Evolutionary conservation across 2,797 vertebrate species (phyloP).

Genomic region (Chaetodon trifasciatus): DNA sequence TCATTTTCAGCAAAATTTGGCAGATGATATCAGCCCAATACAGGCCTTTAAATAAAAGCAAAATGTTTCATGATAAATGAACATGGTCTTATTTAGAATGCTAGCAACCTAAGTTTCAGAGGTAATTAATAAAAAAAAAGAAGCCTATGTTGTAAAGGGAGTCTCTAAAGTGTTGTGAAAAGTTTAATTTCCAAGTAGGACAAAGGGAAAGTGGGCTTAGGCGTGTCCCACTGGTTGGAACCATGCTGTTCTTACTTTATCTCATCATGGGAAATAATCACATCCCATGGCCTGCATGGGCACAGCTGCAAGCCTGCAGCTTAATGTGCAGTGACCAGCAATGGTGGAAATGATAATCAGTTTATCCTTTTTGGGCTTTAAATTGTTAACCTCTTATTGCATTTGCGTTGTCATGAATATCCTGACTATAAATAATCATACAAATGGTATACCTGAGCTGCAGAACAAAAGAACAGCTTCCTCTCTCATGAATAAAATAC

Average conservation of each 20-base stretch:
- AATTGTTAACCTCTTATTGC: slow-evolving; percentile 43
- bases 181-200: slow-evolving; percentile 81
- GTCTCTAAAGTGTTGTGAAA: slow-evolving; percentile 76
- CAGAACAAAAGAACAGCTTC: slow-evolving; percentile 14
- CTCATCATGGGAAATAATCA: slow-evolving; percentile 73
- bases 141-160: slow-evolving; percentile 66
- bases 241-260: slow-evolving; percentile 68
- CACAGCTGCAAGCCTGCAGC: slow-evolving; percentile 40
- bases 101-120: slow-evolving; percentile 68
- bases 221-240: slow-evolving; percentile 64
- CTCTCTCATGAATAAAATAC: slow-evolving; percentile 62
- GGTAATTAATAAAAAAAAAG: slow-evolving; percentile 81
- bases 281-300: slow-evolving; percentile 49
- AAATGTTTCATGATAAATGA: slow-evolving; percentile 67
- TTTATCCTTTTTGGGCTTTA: slow-evolving; percentile 38
- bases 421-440: slow-evolving; percentile 47
- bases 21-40: background rate
- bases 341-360: slow-evolving; percentile 35
- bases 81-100: slow-evolving; percentile 71
- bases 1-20: background rate
- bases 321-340: slow-evolving; percentile 36
- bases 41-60: background rate
- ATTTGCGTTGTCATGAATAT: slow-evolving; percentile 51
- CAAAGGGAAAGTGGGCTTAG: slow-evolving; percentile 76
- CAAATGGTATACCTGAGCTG: slow-evolving; percentile 49